Evolutionary conservation across 30 jellyfish, hydroid and myxozoan genomes (phyloP).

Genomic region (Cassiopea andromeda): DNA sequence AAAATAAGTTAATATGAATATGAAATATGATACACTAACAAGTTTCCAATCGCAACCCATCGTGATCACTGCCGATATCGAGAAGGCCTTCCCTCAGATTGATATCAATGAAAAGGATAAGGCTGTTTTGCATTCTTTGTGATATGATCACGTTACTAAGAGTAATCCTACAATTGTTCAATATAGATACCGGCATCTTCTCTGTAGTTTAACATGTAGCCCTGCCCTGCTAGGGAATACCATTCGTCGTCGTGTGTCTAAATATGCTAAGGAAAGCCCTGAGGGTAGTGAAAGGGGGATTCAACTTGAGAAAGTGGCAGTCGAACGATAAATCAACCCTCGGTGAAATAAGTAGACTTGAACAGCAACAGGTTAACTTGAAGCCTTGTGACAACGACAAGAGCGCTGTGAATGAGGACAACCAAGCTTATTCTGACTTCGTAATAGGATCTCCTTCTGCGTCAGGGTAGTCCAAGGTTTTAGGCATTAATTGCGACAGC

Average conservation of each 20-base stretch:
- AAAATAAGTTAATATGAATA: neutral
- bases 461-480: conserved; percentile 20
- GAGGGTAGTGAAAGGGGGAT: conserved; percentile 61
- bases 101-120: conserved; percentile 35
- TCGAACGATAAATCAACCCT: conserved; percentile 52
- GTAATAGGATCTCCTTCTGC: conserved; percentile 28
- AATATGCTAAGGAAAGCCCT: conserved; percentile 13
- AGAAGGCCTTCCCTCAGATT: conserved; percentile 43
- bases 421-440: conserved; percentile 20
- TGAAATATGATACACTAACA: conserved; percentile 1
- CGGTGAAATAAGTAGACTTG: neutral
- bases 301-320: conserved; percentile 71
- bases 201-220: conserved; percentile 19
- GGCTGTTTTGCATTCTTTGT: conserved; percentile 16
- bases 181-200: conserved; percentile 8
- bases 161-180: conserved; percentile 22
- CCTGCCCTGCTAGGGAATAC: conserved; percentile 46
- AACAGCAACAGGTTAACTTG: neutral
- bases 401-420: conserved; percentile 41
- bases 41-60: conserved; percentile 18
- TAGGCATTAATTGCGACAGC: conserved; percentile 59
- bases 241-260: conserved; percentile 22
- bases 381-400: neutral
- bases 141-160: conserved; percentile 42
- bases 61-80: conserved; percentile 26